Evolutionary conservation across 2,113 vertebrate genomes (phyloP).

Genomic region (Sander lucioperca): DNA sequence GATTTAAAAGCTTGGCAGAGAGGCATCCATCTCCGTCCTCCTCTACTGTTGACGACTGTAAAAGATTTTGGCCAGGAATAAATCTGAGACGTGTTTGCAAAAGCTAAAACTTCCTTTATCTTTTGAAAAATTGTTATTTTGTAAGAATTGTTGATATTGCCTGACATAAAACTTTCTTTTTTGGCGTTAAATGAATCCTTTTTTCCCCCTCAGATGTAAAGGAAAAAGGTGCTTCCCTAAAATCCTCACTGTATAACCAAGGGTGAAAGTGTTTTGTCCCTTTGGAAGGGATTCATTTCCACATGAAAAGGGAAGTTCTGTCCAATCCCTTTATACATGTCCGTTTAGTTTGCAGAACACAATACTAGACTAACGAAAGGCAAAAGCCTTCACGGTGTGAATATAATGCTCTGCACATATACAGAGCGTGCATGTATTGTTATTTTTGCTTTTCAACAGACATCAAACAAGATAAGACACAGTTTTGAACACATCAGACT

Average conservation of each 20-base stretch:
- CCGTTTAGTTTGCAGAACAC: conserved; percentile 72
- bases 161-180: conserved; percentile 28
- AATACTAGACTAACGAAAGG: conserved; percentile 73
- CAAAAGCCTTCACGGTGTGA: conserved; percentile 67
- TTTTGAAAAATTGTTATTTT: neutral
- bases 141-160: conserved; percentile 13
- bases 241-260: conserved; percentile 64
- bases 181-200: conserved; percentile 2
- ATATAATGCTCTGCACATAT: conserved; percentile 70
- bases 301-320: conserved; percentile 80
- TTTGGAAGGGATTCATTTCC: conserved; percentile 78
- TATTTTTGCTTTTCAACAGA: conserved; percentile 64
- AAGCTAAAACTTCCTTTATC: conserved; percentile 36
- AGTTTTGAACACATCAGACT: conserved; percentile 57
- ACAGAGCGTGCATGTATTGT: conserved; percentile 63
- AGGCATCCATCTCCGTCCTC: conserved; percentile 59
- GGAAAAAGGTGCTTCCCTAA: conserved; percentile 53
- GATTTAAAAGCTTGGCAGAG: conserved; percentile 51
- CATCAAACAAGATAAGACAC: conserved; percentile 70
- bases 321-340: conserved; percentile 81
- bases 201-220: conserved; percentile 17
- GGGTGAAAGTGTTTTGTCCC: conserved; percentile 76
- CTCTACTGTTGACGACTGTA: conserved; percentile 44
- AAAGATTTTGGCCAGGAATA: conserved; percentile 34
- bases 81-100: conserved; percentile 31